A percentile compares a stretch with the other conserved stretches of the same genome.
phyloP scores from a whole-genome alignment of 2,888 invertebrate genomes.

The Prosopocoilus inquinatus region DNA sequence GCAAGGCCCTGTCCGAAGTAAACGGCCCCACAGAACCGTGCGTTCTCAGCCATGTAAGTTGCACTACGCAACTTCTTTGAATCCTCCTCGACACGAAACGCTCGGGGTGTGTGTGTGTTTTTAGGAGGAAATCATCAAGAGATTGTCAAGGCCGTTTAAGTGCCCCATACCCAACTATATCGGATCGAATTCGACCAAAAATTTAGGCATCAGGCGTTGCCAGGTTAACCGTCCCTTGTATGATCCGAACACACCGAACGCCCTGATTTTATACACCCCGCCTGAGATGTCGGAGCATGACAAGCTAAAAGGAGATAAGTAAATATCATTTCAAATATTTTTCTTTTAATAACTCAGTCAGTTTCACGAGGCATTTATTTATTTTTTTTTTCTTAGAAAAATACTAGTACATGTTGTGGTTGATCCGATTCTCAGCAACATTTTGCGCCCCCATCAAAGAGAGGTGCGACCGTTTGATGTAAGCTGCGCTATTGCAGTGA shows the following conservation, averaged over 20 bases:
- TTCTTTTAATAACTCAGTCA: conserved; percentile 1
- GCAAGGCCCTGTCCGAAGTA: conserved; percentile 35
- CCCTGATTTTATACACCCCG: conserved; percentile 84
- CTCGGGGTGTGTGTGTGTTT: conserved; percentile 21
- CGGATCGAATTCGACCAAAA: conserved; percentile 66
- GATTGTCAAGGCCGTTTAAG: conserved; percentile 83
- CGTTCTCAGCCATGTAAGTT: conserved; percentile 29
- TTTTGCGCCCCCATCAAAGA: conserved; percentile 94
- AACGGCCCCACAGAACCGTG: conserved; percentile 5
- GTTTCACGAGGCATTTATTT: neutral
- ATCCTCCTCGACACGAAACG: neutral
- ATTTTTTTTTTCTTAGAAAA: conserved; percentile 48
- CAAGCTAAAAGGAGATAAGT: conserved; percentile 74
- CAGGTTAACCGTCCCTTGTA: conserved; percentile 73
- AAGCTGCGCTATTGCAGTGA: neutral
- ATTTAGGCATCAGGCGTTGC: conserved; percentile 72
- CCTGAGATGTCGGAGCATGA: conserved; percentile 84
- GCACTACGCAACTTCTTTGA: neutral
- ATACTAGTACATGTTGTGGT: conserved; percentile 93
- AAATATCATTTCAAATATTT: conserved; percentile 40
- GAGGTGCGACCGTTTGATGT: conserved; percentile 56
- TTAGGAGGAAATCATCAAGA: conserved; percentile 78
- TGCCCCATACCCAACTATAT: conserved; percentile 91
- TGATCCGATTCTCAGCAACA: conserved; percentile 86
- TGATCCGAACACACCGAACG: conserved; percentile 90